A percentile compares a stretch with the other conserved stretches of the same genome.
Conservation (phyloP, 2,113 vertebrate species). For the Acrocephalus arundinaceus region DNA sequence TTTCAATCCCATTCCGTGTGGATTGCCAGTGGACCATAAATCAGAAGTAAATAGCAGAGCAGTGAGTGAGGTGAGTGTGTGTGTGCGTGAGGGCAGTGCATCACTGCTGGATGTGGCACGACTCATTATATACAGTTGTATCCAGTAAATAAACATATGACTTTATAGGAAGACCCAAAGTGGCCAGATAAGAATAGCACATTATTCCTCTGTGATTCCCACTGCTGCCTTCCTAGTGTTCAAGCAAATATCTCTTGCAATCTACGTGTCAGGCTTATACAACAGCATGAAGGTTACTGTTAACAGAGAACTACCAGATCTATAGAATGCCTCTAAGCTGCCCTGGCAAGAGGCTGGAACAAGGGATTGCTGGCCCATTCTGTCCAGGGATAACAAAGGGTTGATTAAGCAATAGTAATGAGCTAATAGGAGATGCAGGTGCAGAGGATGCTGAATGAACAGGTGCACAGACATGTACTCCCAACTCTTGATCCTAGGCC, state of each 20-base stretch:
- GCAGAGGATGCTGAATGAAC: background rate
- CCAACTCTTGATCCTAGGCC: background rate
- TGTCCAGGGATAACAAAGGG: background rate
- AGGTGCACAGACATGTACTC: fast-evolving
- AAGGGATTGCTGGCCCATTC: fast-evolving
- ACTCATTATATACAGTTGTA: background rate
- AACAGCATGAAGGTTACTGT: background rate
- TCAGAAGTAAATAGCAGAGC: conserved; percentile 19
- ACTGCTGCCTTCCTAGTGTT: background rate
- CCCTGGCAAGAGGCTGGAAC: background rate
- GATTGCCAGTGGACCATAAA: background rate
- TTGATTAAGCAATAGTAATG: background rate
- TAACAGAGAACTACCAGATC: background rate
- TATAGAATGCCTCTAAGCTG: background rate
- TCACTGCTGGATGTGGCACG: background rate
- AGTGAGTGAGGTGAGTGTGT: background rate
- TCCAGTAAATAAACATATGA: background rate
- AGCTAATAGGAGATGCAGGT: background rate
- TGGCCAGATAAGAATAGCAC: background rate
- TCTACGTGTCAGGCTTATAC: background rate
- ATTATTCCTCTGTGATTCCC: background rate
- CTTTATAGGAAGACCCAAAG: background rate
- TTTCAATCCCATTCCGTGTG: conserved; percentile 2
- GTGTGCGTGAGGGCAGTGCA: background rate
- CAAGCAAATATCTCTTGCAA: background rate